These are phyloP conservation scores for Dicycla oo DNA, from an alignment of 2,888 invertebrate genomes.

Conservation along the genomic window DNA sequence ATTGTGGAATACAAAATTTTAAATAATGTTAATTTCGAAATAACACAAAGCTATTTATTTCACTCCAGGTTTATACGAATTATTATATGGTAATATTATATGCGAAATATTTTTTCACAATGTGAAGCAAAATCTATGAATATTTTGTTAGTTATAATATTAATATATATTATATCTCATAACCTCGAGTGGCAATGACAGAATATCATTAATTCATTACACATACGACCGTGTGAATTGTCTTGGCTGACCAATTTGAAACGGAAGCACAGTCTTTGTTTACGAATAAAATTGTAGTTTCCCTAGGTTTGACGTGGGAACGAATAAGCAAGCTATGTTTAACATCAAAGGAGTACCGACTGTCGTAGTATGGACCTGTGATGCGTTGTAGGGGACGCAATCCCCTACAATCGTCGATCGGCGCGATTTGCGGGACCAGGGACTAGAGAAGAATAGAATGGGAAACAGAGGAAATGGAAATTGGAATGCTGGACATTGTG, in stretches of 20 bases:
- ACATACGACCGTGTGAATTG: background rate
- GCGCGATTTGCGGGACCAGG: too few relatives aligned
- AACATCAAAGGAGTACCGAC: background rate
- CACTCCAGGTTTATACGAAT: background rate
- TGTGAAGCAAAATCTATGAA: background rate
- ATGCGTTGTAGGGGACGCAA: too few relatives aligned
- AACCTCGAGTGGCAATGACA: background rate
- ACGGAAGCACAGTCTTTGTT: background rate
- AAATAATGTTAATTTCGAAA: slow-evolving; percentile 10
- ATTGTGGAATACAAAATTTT: background rate
- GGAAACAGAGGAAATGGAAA: too few relatives aligned
- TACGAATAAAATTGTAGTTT: background rate
- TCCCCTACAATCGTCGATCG: too few relatives aligned
- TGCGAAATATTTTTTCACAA: background rate
- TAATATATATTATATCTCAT: slow-evolving; percentile 8
- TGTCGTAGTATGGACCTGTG: background rate
- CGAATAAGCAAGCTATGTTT: background rate
- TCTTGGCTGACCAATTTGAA: background rate
- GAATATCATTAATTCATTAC: background rate
- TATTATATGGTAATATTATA: too few relatives aligned
- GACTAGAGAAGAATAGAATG: too few relatives aligned
- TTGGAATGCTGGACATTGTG: too few relatives aligned
- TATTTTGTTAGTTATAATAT: background rate
- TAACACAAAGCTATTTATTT: background rate
- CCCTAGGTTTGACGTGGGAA: background rate